Conservation (phyloP, 1,140 invertebrate genomes). For the Ridgeia piscesae region DNA sequence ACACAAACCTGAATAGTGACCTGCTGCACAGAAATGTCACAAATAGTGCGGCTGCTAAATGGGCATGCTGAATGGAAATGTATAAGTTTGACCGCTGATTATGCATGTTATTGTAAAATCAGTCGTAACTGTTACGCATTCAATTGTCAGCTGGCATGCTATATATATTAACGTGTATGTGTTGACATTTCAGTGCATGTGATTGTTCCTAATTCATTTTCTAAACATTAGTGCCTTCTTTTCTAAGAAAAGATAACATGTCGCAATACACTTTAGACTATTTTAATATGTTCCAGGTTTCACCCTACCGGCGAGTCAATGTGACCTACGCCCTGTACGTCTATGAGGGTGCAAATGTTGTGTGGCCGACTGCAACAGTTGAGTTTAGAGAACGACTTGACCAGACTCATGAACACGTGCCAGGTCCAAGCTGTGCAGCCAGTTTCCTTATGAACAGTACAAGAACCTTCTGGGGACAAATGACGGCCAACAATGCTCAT, state of each 20-base stretch:
- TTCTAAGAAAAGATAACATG: no score
- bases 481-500: no score
- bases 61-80: no score
- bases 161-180: not conserved
- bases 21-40: no score
- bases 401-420: not conserved
- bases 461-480: no score
- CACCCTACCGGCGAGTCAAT: conserved; percentile 38
- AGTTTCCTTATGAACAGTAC: conserved; percentile 29
- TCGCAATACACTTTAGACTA: no score
- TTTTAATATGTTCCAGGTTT: conserved; percentile 29
- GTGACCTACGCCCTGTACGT: conserved; percentile 40
- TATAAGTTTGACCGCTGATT: no score
- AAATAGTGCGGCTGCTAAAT: no score
- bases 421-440: conserved; percentile 29
- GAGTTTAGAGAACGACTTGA: conserved; percentile 37
- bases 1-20: no score
- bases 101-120: not conserved
- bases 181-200: not conserved
- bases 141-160: not conserved
- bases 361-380: conserved; percentile 38
- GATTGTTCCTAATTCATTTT: not conserved
- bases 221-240: not conserved
- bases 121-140: not conserved
- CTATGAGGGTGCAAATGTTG: conserved; percentile 40